phyloP scores from a whole-genome alignment of 1,140 invertebrate species.

The Drosophila biarmipes region DNA sequence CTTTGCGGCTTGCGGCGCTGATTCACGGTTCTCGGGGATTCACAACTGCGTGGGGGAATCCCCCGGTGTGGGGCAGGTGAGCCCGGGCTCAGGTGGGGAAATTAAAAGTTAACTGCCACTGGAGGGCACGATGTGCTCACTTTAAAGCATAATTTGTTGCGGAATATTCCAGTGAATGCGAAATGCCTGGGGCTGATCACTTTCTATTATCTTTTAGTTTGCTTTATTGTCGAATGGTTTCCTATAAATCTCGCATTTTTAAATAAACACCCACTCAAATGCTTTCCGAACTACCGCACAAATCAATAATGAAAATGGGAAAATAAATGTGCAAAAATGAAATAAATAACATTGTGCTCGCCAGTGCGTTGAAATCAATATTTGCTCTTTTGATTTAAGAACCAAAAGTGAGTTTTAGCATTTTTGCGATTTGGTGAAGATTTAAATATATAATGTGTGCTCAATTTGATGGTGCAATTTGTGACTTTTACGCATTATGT shows the following conservation, averaged over 20 bases:
- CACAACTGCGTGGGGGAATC: conserved; percentile 20
- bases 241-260: neutral
- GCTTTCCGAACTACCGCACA: neutral
- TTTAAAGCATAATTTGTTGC: conserved; percentile 15
- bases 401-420: neutral
- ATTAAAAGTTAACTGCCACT: conserved; percentile 60
- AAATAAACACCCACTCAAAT: conserved; percentile 6
- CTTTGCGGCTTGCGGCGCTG: conserved; percentile 47
- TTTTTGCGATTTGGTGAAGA: neutral
- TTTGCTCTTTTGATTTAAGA: neutral
- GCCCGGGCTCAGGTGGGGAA: conserved; percentile 44
- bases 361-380: neutral
- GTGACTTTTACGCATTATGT: conserved; percentile 5
- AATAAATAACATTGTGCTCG: conserved; percentile 9
- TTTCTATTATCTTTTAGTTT: conserved; percentile 8
- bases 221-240: neutral
- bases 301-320: conserved; percentile 17
- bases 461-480: too few species aligned
- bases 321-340: conserved; percentile 5
- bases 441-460: neutral
- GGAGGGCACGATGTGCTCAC: conserved; percentile 29
- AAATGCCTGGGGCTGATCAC: conserved; percentile 1
- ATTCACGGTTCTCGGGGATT: conserved; percentile 22
- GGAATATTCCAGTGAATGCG: conserved; percentile 6
- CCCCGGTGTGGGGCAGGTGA: conserved; percentile 35